A percentile compares a stretch with the other conserved stretches of the same genome.
phyloP scores from a whole-genome alignment of 1,140 invertebrate genomes.

The Spodoptera frugiperda region DNA sequence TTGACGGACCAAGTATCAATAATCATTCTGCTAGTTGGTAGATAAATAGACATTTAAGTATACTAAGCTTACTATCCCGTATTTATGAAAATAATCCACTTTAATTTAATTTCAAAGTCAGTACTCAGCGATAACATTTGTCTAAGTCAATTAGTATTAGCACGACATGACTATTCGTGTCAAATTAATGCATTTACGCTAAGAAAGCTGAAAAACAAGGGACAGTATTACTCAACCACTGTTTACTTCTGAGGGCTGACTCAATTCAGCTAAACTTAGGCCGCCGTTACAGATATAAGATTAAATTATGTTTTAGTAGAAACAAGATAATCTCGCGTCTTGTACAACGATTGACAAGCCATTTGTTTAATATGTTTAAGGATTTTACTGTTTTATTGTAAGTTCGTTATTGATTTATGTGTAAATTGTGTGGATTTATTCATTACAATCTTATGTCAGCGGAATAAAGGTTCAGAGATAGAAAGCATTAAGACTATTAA shows the following conservation, averaged over 20 bases:
- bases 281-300: conserved; percentile 34
- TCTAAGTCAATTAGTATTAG: conserved; percentile 68
- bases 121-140: conserved; percentile 53
- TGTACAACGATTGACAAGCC: conserved; percentile 23
- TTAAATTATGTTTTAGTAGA: conserved; percentile 38
- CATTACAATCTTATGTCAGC: not conserved
- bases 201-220: conserved; percentile 55
- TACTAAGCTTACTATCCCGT: too few relatives aligned
- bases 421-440: not conserved
- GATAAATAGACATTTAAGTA: too few relatives aligned
- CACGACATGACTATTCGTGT: conserved; percentile 55
- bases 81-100: conserved; percentile 39
- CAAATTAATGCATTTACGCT: conserved; percentile 59
- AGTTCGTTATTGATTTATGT: not conserved
- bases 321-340: conserved; percentile 41
- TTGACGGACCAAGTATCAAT: too few relatives aligned
- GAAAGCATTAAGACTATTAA: too few relatives aligned
- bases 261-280: conserved; percentile 54
- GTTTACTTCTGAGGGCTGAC: conserved; percentile 57
- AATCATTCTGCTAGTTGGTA: not conserved
- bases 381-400: not conserved
- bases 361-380: conserved; percentile 14
- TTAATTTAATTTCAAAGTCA: conserved; percentile 27
- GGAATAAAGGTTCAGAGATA: too few relatives aligned
- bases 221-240: conserved; percentile 57